Conservation (phyloP, 2,113 vertebrate genomes). For the Burhinus bistriatus region DNA sequence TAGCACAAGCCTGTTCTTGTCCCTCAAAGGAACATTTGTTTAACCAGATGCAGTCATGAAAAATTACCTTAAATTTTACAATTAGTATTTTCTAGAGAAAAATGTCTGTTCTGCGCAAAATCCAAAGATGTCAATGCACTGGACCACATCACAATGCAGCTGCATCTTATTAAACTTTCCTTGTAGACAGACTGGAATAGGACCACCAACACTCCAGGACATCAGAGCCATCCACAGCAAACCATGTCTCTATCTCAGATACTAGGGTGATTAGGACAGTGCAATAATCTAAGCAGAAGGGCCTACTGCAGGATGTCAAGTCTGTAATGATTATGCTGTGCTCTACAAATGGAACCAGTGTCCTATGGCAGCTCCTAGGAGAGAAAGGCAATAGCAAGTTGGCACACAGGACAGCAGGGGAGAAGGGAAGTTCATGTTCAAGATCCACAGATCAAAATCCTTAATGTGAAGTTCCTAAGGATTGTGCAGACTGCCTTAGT, state of each 20-base stretch:
- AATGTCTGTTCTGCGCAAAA: background rate
- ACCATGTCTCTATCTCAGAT: background rate
- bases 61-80: slow-evolving; percentile 16
- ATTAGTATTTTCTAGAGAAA: background rate
- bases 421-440: background rate
- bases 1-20: slow-evolving; percentile 5
- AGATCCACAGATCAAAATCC: background rate
- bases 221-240: background rate
- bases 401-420: background rate
- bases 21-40: slow-evolving; percentile 28
- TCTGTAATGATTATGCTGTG: background rate
- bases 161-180: background rate
- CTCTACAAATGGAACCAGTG: background rate
- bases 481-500: background rate
- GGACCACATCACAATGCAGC: background rate
- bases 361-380: background rate
- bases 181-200: background rate
- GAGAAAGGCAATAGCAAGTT: background rate
- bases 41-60: slow-evolving; percentile 8
- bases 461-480: background rate
- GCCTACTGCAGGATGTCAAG: background rate
- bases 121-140: background rate
- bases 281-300: background rate
- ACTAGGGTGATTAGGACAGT: background rate
- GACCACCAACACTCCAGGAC: background rate